A percentile compares a stretch with the other conserved stretches of the same genome.
Conservation (phyloP, 2,113 vertebrate species). For the Clarias macrocephalus region DNA sequence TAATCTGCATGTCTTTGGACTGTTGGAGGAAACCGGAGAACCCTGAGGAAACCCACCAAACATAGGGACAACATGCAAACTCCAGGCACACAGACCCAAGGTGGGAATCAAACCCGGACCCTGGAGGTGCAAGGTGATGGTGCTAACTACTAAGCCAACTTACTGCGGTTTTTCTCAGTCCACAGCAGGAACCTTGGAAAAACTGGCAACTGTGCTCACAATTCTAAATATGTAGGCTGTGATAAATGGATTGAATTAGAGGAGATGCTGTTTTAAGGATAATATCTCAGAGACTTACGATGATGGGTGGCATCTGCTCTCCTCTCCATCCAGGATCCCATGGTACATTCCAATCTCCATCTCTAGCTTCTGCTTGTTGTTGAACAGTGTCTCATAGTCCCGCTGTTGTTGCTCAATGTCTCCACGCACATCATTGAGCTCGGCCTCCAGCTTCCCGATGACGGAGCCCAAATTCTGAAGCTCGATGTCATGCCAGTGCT, state of each 20-base stretch:
- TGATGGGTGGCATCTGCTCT: constrained; percentile 70
- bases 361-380: constrained; percentile 81
- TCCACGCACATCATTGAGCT: constrained; percentile 79
- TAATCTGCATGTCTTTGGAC: too few species aligned
- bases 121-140: too few species aligned
- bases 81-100: too few species aligned
- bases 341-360: constrained; percentile 83
- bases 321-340: constrained; percentile 86
- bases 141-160: too few species aligned
- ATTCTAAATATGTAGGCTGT: neutral
- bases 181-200: neutral
- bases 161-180: too few species aligned
- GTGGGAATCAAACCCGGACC: too few species aligned
- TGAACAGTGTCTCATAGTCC: constrained; percentile 79
- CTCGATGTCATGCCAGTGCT: constrained; percentile 91
- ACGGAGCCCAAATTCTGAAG: constrained; percentile 89
- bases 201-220: neutral
- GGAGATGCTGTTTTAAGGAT: too few species aligned
- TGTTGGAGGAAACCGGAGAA: too few species aligned
- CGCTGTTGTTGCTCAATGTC: constrained; percentile 85
- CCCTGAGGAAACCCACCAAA: too few species aligned
- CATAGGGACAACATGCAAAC: too few species aligned
- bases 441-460: constrained; percentile 85
- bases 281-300: constrained; percentile 57
- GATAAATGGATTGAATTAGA: neutral